Conservation (phyloP, 2,888 invertebrate species). For the Globia sparganii region DNA sequence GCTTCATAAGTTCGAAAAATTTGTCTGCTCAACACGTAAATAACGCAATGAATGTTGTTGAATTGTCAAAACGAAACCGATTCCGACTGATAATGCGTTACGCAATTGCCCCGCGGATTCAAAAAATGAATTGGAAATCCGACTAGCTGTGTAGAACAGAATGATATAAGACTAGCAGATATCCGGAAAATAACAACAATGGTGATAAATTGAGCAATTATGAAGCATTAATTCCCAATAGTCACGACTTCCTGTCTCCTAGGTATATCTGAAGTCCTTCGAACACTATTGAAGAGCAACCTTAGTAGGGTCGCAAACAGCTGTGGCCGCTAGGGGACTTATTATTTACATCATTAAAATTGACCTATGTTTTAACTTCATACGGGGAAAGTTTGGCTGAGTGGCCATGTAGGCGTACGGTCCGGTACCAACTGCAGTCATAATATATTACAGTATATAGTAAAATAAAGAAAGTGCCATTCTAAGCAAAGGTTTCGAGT, state of each 20-base stretch:
- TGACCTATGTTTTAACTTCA: not conserved
- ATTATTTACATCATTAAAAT: not conserved
- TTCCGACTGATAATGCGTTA: no score
- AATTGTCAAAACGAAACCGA: no score
- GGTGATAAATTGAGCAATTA: conserved; percentile 23
- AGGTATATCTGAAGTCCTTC: conserved; percentile 23
- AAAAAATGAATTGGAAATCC: not conserved
- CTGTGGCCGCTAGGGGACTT: not conserved
- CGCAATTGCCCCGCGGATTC: no score
- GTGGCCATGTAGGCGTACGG: not conserved
- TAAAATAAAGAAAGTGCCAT: conserved; percentile 31
- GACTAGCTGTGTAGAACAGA: not conserved
- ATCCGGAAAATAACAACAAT: conserved; percentile 27
- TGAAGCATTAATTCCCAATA: conserved; percentile 16
- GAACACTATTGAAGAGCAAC: conserved; percentile 1
- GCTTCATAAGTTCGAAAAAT: no score
- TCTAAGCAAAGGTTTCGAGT: not conserved
- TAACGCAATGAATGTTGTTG: no score
- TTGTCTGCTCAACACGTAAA: no score
- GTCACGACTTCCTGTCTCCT: conserved; percentile 12
- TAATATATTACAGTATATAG: not conserved
- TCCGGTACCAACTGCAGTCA: conserved; percentile 19
- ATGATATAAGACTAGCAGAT: not conserved
- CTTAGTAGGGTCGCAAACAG: not conserved
- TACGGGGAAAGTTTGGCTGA: conserved; percentile 40